These are phyloP conservation scores for Xylota sylvarum DNA, from an alignment of 2,888 invertebrate species.

Conservation along the genomic window DNA sequence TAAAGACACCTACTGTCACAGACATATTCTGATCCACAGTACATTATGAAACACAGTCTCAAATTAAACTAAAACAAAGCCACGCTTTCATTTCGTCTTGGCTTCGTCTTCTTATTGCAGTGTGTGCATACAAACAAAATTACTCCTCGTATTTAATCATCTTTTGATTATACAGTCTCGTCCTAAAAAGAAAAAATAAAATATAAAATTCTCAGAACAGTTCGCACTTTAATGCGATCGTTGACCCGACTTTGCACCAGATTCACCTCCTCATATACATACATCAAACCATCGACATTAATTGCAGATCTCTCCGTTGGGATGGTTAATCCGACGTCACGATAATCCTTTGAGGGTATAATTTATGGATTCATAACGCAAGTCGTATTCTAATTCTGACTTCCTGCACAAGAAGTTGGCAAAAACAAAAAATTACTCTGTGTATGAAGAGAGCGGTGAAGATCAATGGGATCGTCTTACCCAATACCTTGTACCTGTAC, in stretches of 20 bases:
- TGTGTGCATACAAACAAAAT: slow-evolving; percentile 35
- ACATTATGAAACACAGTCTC: neutral
- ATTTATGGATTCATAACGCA: slow-evolving; percentile 59
- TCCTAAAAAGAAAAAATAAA: slow-evolving; percentile 29
- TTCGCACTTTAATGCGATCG: slow-evolving; percentile 70
- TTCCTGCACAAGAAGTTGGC: slow-evolving; percentile 39
- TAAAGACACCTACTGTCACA: neutral
- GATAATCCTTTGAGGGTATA: slow-evolving; percentile 61
- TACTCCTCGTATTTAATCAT: slow-evolving; percentile 59
- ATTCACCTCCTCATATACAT: slow-evolving; percentile 39
- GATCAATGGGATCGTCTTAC: slow-evolving; percentile 54
- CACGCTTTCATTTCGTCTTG: slow-evolving; percentile 48
- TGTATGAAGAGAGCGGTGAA: slow-evolving; percentile 45
- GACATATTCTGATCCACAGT: slow-evolving; percentile 20
- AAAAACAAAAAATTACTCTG: slow-evolving; percentile 12
- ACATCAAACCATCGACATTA: slow-evolving; percentile 72
- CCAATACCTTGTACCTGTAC: neutral
- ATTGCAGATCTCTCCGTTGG: slow-evolving; percentile 70
- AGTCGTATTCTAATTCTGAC: slow-evolving; percentile 30
- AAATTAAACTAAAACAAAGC: slow-evolving; percentile 40
- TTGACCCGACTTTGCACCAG: slow-evolving; percentile 65
- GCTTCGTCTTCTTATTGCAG: slow-evolving; percentile 28
- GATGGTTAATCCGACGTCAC: slow-evolving; percentile 57
- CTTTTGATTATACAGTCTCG: slow-evolving; percentile 68
- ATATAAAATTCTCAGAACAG: slow-evolving; percentile 48